Percentiles rank a stretch among this genome's conserved stretches.
Conservation (phyloP, 2,888 invertebrate species). For the Lasioglossum calceatum region DNA sequence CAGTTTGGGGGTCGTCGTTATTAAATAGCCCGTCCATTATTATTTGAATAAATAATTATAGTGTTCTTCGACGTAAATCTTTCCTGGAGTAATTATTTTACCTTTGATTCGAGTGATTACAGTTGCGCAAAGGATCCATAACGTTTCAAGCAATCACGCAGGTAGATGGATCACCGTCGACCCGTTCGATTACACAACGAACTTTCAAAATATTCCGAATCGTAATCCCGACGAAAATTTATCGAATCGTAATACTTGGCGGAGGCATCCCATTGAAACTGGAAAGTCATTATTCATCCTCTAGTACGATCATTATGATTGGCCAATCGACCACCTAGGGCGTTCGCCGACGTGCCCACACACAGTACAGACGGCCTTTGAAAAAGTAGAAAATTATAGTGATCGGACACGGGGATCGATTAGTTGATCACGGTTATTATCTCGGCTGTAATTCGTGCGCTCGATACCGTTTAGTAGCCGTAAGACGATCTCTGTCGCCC, state of each 20-base stretch:
- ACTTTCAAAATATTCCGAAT: constrained; percentile 44
- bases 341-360: constrained; percentile 33
- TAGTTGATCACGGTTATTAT: constrained; percentile 64
- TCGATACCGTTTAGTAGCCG: constrained; percentile 35
- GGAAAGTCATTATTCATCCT: constrained; percentile 62
- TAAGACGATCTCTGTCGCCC: constrained; percentile 16
- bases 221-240: constrained; percentile 49
- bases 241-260: constrained; percentile 42
- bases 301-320: constrained; percentile 65
- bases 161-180: constrained; percentile 21
- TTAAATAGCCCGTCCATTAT: too few relatives aligned
- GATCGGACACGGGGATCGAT: constrained; percentile 62
- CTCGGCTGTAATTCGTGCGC: constrained; percentile 48
- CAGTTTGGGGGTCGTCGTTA: too few relatives aligned
- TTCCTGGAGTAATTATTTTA: neutral
- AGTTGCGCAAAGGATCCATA: constrained; percentile 18
- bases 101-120: neutral
- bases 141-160: neutral
- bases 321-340: constrained; percentile 61
- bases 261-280: constrained; percentile 49
- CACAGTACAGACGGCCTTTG: constrained; percentile 13
- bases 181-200: constrained; percentile 6
- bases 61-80: neutral
- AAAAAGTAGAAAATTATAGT: constrained; percentile 67
- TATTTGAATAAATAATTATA: neutral